Evolutionary conservation across 92 coral and sea anemone species (phyloP).

Genomic region (Porites evermanni): DNA sequence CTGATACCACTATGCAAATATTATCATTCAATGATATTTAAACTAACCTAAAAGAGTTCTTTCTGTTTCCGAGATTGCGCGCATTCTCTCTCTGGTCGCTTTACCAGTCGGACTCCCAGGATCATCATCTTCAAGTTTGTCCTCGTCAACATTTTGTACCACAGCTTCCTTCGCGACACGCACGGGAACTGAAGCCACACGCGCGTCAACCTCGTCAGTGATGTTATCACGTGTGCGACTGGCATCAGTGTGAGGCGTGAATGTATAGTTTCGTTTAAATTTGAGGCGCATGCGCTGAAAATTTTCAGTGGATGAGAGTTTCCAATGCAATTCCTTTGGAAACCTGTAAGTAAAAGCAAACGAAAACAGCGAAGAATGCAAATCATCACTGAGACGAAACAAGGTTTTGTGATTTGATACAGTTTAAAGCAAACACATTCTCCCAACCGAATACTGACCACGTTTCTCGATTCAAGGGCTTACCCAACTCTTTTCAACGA

Average conservation of each 20-base stretch:
- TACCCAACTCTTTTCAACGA: too few species aligned
- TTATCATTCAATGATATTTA: too few species aligned
- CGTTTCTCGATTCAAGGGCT: too few species aligned
- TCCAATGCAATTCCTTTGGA: slow-evolving; percentile 81
- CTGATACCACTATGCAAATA: too few species aligned
- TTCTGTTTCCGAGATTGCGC: slow-evolving; percentile 62
- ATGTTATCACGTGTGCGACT: slow-evolving; percentile 84
- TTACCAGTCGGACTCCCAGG: slow-evolving; percentile 22
- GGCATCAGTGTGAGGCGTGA: slow-evolving; percentile 88
- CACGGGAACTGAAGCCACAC: slow-evolving; percentile 61
- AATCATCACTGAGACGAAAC: not conserved
- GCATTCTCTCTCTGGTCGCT: slow-evolving; percentile 42
- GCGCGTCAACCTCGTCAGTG: slow-evolving; percentile 43
- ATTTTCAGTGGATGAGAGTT: slow-evolving; percentile 89
- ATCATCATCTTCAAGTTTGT: slow-evolving; percentile 78
- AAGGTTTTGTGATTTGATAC: too few species aligned
- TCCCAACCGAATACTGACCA: too few species aligned
- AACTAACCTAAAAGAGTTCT: slow-evolving; percentile 54
- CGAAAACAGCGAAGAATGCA: not conserved
- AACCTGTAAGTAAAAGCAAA: slow-evolving; percentile 49
- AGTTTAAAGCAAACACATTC: too few species aligned
- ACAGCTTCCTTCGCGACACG: slow-evolving; percentile 86
- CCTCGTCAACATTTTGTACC: slow-evolving; percentile 76
- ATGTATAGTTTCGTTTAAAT: slow-evolving; percentile 85
- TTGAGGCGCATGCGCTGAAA: slow-evolving; percentile 98